Percentiles rank a stretch among this genome's conserved stretches.
These are phyloP conservation scores for Polymixis lichenea DNA, from an alignment of 2,888 invertebrate species.

Conservation along the genomic window DNA sequence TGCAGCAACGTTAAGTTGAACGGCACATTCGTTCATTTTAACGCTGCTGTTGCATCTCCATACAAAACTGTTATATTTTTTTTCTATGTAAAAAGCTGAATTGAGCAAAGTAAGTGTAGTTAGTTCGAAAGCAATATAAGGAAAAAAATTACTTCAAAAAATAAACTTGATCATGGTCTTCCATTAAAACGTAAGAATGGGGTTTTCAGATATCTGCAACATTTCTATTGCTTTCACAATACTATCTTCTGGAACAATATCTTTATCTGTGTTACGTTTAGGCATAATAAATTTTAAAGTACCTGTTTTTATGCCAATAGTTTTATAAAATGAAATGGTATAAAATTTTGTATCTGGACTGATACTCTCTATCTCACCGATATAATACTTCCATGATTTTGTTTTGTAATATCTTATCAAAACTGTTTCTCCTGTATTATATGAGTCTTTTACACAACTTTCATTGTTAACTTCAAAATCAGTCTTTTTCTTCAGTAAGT, in stretches of 20 bases:
- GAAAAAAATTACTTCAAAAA: constrained; percentile 28
- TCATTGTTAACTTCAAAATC: constrained; percentile 5
- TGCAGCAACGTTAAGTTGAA: constrained; percentile 15
- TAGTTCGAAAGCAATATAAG: constrained; percentile 3
- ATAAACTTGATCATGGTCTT: constrained; percentile 38
- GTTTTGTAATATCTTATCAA: constrained; percentile 7
- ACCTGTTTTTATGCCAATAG: constrained; percentile 24
- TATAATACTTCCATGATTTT: constrained; percentile 8
- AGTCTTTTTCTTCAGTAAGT: constrained; percentile 8
- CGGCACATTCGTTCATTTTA: constrained; percentile 14
- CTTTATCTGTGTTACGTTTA: constrained; percentile 50
- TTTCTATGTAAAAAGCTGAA: constrained; percentile 10
- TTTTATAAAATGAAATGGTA: constrained; percentile 3
- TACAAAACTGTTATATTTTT: constrained; percentile 20
- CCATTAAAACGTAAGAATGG: constrained; percentile 46
- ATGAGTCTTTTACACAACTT: constrained; percentile 1
- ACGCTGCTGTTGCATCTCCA: constrained; percentile 16
- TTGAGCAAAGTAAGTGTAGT: constrained; percentile 19
- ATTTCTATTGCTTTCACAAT: constrained; percentile 53
- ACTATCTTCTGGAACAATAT: constrained; percentile 49
- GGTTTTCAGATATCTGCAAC: constrained; percentile 50
- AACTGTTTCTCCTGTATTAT: not conserved
- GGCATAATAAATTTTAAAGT: constrained; percentile 40
- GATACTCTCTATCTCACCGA: not conserved
- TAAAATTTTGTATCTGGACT: not conserved